These are phyloP conservation scores for Proteles cristata DNA, from an alignment of 2,113 vertebrate species.

Conservation along the genomic window DNA sequence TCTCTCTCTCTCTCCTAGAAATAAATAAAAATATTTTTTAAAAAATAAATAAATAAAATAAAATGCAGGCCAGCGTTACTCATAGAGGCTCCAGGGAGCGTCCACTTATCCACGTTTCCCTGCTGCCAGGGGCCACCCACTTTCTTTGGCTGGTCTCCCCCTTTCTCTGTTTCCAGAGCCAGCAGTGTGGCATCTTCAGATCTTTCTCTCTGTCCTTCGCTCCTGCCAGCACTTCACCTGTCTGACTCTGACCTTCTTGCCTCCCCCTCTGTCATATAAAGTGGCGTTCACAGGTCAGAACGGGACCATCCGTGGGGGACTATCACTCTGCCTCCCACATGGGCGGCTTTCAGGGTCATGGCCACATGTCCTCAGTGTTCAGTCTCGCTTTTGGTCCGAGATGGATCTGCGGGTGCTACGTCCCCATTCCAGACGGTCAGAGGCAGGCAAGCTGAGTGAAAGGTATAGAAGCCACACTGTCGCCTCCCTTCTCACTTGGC, in stretches of 20 bases:
- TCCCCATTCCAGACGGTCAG: background rate
- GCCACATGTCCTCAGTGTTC: fast-evolving
- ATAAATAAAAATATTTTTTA: no score
- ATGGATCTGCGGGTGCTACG: fast-evolving
- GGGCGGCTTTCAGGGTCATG: fast-evolving
- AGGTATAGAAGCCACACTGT: background rate
- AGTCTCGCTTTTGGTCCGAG: background rate
- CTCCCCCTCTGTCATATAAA: background rate
- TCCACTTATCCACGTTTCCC: background rate
- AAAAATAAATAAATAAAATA: no score
- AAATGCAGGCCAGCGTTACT: background rate
- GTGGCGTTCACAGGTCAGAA: background rate
- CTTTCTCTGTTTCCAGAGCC: background rate
- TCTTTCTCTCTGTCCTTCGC: background rate
- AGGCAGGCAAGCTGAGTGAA: background rate
- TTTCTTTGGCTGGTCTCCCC: background rate
- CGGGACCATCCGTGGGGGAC: background rate
- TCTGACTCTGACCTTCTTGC: background rate
- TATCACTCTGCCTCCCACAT: background rate
- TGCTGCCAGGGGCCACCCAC: background rate
- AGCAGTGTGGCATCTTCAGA: no score
- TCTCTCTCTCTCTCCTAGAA: no score
- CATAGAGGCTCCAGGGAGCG: background rate
- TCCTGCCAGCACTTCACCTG: fast-evolving
- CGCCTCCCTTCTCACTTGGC: background rate